A percentile compares a stretch with the other conserved stretches of the same genome.
phyloP scores from a whole-genome alignment of 1,140 invertebrate species.

The Drosophila bipectinata region DNA sequence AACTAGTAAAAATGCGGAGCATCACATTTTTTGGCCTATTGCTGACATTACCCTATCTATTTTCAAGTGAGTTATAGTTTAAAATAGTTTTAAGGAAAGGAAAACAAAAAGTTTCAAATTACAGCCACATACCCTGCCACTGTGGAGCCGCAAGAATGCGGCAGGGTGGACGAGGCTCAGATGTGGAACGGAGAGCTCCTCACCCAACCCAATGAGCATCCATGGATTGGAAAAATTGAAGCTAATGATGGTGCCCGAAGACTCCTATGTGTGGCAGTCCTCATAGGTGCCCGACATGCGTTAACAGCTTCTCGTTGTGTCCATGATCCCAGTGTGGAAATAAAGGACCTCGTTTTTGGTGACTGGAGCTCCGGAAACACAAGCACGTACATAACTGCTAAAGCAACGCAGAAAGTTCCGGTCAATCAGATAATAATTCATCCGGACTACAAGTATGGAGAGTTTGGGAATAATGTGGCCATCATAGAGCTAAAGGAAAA shows the following conservation, averaged over 20 bases:
- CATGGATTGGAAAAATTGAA: slow-evolving; percentile 18
- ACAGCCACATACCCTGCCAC: background rate
- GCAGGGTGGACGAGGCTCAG: slow-evolving; percentile 27
- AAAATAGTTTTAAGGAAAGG: background rate
- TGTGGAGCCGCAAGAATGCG: slow-evolving; percentile 5
- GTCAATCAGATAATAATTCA: background rate
- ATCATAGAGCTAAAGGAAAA: slow-evolving; percentile 3
- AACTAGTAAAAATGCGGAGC: background rate
- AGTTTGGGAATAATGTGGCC: slow-evolving; percentile 13
- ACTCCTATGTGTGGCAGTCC: slow-evolving; percentile 4
- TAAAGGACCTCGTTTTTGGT: slow-evolving; percentile 16
- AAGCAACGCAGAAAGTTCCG: background rate
- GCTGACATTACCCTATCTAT: background rate
- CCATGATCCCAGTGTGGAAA: background rate
- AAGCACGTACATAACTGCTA: slow-evolving; percentile 10
- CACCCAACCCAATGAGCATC: slow-evolving; percentile 13
- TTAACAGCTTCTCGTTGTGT: slow-evolving; percentile 24
- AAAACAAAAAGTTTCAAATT: no score
- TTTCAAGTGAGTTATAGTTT: background rate
- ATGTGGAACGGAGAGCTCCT: slow-evolving; percentile 1
- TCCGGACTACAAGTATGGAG: slow-evolving; percentile 1
- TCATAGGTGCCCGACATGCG: slow-evolving; percentile 21
- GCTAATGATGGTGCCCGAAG: background rate
- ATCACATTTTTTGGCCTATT: background rate
- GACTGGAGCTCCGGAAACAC: slow-evolving; percentile 13